phyloP scores from a whole-genome alignment of 2,113 vertebrate genomes.

The Orthonyx spaldingii region DNA sequence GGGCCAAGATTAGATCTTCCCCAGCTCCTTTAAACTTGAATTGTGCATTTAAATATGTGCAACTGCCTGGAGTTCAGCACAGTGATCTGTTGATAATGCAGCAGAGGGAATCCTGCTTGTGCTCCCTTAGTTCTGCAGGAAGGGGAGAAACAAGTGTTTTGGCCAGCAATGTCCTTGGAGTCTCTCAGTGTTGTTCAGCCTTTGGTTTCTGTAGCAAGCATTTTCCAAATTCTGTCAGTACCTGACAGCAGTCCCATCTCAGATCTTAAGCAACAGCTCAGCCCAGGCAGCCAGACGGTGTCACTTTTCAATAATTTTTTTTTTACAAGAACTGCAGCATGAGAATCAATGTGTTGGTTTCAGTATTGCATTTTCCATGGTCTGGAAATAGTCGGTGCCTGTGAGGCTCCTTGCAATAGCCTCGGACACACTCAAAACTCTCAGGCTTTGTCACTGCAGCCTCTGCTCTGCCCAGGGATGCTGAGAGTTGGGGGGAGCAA shows the following conservation, averaged over 20 bases:
- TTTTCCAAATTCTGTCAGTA: neutral
- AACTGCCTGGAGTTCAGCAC: neutral
- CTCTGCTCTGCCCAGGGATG: neutral
- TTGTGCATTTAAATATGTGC: neutral
- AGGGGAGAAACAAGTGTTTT: neutral
- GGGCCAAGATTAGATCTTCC: neutral
- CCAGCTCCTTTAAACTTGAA: neutral
- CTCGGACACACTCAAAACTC: fast-evolving
- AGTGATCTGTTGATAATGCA: neutral
- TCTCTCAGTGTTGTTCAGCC: neutral
- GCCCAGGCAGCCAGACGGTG: neutral
- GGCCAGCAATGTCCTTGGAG: neutral
- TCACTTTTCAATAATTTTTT: neutral
- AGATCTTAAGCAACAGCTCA: neutral
- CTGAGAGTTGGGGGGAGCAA: neutral
- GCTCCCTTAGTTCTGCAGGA: neutral
- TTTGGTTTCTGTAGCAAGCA: neutral
- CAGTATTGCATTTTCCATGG: neutral
- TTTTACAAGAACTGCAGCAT: neutral
- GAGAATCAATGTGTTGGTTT: neutral
- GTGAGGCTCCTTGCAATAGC: neutral
- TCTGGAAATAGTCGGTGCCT: neutral
- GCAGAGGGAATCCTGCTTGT: neutral
- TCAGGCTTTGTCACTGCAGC: neutral
- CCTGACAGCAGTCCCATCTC: neutral